phyloP scores from a whole-genome alignment of 2,888 invertebrate species.

The Rotaria socialis region DNA sequence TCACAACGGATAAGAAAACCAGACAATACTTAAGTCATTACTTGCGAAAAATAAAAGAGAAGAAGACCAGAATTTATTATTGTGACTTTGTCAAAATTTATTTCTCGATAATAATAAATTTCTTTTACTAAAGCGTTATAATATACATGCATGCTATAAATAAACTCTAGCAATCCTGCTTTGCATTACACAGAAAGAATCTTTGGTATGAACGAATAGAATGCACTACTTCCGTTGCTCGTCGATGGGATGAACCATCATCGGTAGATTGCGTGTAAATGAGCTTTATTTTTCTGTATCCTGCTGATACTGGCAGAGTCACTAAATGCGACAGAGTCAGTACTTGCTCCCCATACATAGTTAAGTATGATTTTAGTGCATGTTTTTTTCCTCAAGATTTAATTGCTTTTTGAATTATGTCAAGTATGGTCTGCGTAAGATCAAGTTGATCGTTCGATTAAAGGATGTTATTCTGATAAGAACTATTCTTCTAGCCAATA shows the following conservation, averaged over 20 bases:
- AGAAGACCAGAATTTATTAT: neutral
- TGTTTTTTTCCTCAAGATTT: neutral
- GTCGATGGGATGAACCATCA: neutral
- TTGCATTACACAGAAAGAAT: neutral
- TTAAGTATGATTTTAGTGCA: neutral
- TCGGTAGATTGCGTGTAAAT: neutral
- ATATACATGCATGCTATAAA: neutral
- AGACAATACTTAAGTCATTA: neutral
- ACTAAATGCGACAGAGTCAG: neutral
- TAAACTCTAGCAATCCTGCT: neutral
- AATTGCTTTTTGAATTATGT: neutral
- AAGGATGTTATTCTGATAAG: neutral
- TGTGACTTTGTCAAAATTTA: neutral
- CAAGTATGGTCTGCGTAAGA: neutral
- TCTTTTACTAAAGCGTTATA: neutral
- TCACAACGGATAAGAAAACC: neutral
- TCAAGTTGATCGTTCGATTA: neutral
- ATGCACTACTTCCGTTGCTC: neutral
- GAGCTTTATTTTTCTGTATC: neutral
- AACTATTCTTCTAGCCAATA: neutral
- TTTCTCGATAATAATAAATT: neutral
- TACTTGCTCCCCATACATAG: neutral
- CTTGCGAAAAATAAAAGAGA: neutral
- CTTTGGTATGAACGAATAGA: neutral
- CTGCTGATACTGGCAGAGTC: neutral